Evolutionary conservation across 2,113 vertebrate species (phyloP).

Genomic region (Tachuris rubrigastra): DNA sequence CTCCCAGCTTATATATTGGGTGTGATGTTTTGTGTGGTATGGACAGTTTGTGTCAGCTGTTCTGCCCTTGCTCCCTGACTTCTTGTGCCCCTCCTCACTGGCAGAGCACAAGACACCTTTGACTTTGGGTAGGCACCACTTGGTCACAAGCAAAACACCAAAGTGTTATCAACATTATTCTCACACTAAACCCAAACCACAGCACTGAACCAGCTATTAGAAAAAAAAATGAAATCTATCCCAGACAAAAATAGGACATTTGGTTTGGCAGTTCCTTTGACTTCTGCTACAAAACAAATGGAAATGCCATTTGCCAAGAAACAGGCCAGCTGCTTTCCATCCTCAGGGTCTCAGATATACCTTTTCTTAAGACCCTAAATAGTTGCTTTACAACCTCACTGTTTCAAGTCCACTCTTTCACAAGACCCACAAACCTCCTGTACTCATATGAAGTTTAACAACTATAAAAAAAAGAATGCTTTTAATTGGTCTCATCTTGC

Average conservation of each 20-base stretch:
- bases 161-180: neutral
- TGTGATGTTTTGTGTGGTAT: neutral
- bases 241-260: neutral
- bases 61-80: neutral
- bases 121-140: neutral
- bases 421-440: neutral
- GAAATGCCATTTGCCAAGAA: neutral
- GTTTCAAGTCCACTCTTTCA: neutral
- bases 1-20: neutral
- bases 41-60: neutral
- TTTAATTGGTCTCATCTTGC: neutral
- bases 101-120: neutral
- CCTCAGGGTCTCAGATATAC: neutral
- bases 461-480: neutral
- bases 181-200: neutral
- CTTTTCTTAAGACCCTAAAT: neutral
- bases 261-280: neutral
- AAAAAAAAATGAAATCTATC: neutral
- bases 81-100: neutral
- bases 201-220: neutral
- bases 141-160: neutral
- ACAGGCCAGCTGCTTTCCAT: neutral
- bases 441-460: neutral
- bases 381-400: neutral
- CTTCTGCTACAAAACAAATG: neutral